Percentiles rank a stretch among this genome's conserved stretches.
These are phyloP conservation scores for Misgurnus anguillicaudatus DNA, from an alignment of 2,113 vertebrate species.

Conservation along the genomic window DNA sequence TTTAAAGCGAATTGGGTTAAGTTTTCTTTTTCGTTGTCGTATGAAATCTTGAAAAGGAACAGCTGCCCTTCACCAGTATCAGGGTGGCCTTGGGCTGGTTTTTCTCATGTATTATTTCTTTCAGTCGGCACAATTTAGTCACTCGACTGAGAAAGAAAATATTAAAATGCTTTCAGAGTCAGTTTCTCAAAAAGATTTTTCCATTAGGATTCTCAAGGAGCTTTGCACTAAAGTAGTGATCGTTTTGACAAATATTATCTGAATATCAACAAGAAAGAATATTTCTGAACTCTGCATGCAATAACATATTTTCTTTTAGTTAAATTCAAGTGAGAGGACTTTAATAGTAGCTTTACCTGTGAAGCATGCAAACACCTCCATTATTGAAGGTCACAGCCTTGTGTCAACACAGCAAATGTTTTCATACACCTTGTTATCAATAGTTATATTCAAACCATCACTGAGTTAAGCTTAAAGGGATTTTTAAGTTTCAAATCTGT, in stretches of 20 bases:
- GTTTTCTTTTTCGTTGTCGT: slow-evolving; percentile 23
- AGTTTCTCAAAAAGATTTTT: slow-evolving; percentile 10
- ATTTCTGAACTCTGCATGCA: neutral
- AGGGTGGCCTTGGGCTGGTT: slow-evolving; percentile 13
- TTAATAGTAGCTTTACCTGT: neutral
- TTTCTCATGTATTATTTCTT: slow-evolving; percentile 46
- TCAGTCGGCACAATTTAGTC: slow-evolving; percentile 11
- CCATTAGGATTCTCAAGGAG: neutral
- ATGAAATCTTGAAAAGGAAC: slow-evolving; percentile 33
- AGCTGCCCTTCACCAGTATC: slow-evolving; percentile 39
- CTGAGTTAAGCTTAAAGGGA: neutral
- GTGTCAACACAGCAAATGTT: slow-evolving; percentile 32
- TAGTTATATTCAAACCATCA: neutral
- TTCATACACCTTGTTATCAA: slow-evolving; percentile 11
- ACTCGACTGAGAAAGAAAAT: neutral
- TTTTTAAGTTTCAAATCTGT: too few relatives aligned
- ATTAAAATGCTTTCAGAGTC: neutral
- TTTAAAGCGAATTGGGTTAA: slow-evolving; percentile 31
- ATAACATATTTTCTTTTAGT: neutral
- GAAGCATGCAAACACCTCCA: neutral
- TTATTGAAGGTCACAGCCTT: neutral
- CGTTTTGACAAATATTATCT: neutral
- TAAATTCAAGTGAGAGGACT: neutral
- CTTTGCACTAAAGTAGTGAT: neutral
- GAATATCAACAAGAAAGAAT: neutral